Base-by-base conservation (phyloP, 2,888 invertebrate genomes). In the Phyllotreta striolata region DNA sequence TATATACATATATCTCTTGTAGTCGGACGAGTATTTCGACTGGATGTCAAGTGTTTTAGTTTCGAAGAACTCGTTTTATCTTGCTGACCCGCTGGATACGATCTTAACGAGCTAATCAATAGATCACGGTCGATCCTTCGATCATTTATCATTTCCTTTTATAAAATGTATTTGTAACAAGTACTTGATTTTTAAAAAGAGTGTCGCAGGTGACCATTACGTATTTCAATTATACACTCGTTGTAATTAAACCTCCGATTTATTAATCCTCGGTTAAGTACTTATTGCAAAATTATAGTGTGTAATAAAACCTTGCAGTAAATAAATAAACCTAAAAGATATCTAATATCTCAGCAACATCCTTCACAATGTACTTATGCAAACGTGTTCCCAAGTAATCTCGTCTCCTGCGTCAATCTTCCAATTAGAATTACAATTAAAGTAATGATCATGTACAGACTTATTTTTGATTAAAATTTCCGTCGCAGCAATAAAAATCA, bases 71-170 rank as follows among this genome's bases (percentile, higher is more conserved):
- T 63, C 40, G 60, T 58, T 58, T 69, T 64, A 77, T 66, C 67
- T 61, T 65, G 64, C 69, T 79, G 81, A 75, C 63, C 79, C 69
- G 70, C 76, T 80, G 81, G 74, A 77, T 73, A 73, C 75, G 73
- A 72, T 77, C 80, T 79, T 82, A 82, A 82, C 82, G 81, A 82
- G 80, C 80, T 81, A 82, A 82, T 82, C 82, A 82, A 82, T 82
- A 82, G 82, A 82, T 82, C 82, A 82, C 81, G 81, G 79, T 74
- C 76, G 80, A 79, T 76, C 79, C 76, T 73, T 75, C 75, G 76
- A 81, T 81, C 82, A 82, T 82, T 81, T 78, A 81, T 82, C 82
- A 82, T 82, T 76, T 76, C 77, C 76, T 80, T 56, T 44, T 40
- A 52, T 35, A 52, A 80, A 81, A 80, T 79, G 80, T 81, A 80